Percentiles rank a stretch among this genome's conserved stretches.
These are phyloP conservation scores for Centropus unirufus DNA, from an alignment of 2,113 vertebrate genomes.

Conservation along the genomic window DNA sequence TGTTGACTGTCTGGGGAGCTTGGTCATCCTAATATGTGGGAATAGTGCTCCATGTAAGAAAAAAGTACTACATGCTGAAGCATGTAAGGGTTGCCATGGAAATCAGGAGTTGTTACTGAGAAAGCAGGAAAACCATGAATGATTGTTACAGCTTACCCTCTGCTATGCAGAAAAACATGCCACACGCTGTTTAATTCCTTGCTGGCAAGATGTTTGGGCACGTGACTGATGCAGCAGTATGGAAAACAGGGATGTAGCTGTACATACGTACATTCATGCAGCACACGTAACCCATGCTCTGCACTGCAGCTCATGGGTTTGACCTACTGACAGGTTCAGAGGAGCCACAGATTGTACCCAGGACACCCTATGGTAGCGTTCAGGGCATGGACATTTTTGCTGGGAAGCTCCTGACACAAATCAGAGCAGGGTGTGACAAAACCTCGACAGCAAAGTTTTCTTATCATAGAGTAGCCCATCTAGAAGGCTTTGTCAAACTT, in stretches of 20 bases:
- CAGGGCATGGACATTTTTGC: neutral
- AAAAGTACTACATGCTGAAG: neutral
- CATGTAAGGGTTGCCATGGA: conserved; percentile 54
- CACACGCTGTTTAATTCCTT: neutral
- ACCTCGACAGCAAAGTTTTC: neutral
- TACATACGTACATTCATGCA: accelerated
- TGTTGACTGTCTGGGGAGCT: neutral
- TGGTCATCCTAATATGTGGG: neutral
- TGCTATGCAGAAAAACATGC: neutral
- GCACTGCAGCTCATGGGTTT: neutral
- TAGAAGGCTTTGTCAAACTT: neutral
- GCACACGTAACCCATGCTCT: accelerated
- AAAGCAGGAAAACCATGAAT: conserved; percentile 49
- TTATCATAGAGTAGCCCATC: neutral
- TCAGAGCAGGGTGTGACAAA: neutral
- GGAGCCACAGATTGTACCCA: neutral
- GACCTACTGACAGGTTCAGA: neutral
- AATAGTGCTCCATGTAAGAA: neutral
- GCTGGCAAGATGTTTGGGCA: neutral
- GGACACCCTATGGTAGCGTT: too few species aligned
- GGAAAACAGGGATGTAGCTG: neutral
- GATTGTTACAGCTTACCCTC: neutral
- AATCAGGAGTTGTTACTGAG: conserved; percentile 17
- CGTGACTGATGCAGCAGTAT: neutral
- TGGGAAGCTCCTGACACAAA: neutral